These are phyloP conservation scores for Ornithoptera alexandrae DNA, from an alignment of 2,888 invertebrate genomes.

Conservation along the genomic window DNA sequence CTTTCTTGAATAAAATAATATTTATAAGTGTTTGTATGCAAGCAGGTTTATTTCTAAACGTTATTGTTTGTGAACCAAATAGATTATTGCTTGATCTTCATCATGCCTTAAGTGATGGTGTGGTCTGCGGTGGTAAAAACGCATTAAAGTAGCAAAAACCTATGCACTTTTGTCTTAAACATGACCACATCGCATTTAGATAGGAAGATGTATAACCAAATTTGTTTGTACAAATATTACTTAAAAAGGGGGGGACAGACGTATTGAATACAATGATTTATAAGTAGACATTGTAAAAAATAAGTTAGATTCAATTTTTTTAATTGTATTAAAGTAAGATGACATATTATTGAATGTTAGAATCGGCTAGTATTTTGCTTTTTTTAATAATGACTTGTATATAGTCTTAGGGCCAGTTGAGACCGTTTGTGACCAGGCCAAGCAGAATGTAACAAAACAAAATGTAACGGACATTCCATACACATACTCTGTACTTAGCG, in stretches of 20 bases:
- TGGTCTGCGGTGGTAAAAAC: too few species aligned
- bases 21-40: too few species aligned
- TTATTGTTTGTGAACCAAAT: too few species aligned
- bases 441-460: neutral
- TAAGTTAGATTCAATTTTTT: slow-evolving; percentile 62
- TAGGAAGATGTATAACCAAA: neutral
- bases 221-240: slow-evolving; percentile 16
- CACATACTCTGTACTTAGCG: slow-evolving; percentile 59
- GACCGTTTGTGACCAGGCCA: neutral
- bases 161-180: too few species aligned
- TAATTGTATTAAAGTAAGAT: slow-evolving; percentile 50
- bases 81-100: too few species aligned
- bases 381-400: slow-evolving; percentile 45
- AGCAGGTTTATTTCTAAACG: too few species aligned
- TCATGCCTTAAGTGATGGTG: too few species aligned
- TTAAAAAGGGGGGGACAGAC: slow-evolving; percentile 47
- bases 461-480: slow-evolving; percentile 41
- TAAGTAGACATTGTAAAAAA: slow-evolving; percentile 51
- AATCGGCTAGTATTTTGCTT: slow-evolving; percentile 56
- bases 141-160: too few species aligned
- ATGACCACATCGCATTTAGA: too few species aligned
- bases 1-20: too few species aligned
- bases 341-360: slow-evolving; percentile 48
- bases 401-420: slow-evolving; percentile 13
- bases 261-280: slow-evolving; percentile 43